Evolutionary conservation across 92 coral and sea anemone genomes (phyloP), one percentile per base, ranked within the genome.

Genomic region (Palythoa grandis): DNA sequence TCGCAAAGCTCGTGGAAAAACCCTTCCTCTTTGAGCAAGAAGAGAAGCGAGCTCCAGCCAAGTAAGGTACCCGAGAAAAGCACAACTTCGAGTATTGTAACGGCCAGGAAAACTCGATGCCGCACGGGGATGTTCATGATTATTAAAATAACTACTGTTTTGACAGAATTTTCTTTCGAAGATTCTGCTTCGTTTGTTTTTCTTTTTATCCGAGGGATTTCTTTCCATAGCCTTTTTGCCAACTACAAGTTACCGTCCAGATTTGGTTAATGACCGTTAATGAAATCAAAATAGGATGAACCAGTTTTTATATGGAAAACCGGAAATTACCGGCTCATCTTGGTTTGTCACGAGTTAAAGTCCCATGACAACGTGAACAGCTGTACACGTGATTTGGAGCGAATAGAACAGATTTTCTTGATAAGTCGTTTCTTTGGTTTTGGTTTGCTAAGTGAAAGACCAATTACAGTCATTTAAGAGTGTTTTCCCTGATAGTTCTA

Each of bases 11-110:
- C 87, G 3, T 83, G 72, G 48, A 75, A 87, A 22, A 90, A 69
- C 12, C 88, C 83, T 72, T 90, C 90, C 43, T 53, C 90, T 69
- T 87, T 87, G 15, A 90, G 77, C 43, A 90, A 63, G 29, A 90
- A 86, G 67, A 87, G 75, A 23, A 90, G 82, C 9, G 90, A 90
- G 23, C 90, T 76, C 92, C 92, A 90, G 4, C 92, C 92, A 19
- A 90, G 90, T 48, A 90, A 56, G 11, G 82, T 86, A 20, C 88
- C 57, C 17, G 92, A 54, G 79, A 90, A 90, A 17, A 90, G 25
- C 2, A 84, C 79, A 61, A 72, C 57, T 50, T 90, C 92, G 52
- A 87, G 5, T 39, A 87, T 50, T 17, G 87, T 58, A 9, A 87
- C 90, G 4, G 76, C 67, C 43, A 90, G 85, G 67, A 86, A 73